Conservation (phyloP, 2,113 vertebrate species). For the Mirza zaza region DNA sequence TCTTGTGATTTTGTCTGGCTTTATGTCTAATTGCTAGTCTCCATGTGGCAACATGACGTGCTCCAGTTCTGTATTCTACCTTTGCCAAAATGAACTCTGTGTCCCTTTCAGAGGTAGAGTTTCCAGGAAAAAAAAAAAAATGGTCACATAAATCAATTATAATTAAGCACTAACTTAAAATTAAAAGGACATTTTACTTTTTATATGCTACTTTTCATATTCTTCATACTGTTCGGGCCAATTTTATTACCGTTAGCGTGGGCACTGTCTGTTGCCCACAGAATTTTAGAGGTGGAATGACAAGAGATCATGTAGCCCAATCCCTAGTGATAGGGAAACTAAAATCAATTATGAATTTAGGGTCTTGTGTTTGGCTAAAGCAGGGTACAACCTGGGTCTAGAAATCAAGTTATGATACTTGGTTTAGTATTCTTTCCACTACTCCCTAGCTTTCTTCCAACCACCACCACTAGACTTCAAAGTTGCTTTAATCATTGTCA, state of each 20-base stretch:
- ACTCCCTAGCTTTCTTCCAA: not conserved
- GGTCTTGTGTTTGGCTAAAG: not conserved
- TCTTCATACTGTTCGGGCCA: not conserved
- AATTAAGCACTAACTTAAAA: conserved; percentile 1
- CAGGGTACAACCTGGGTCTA: not conserved
- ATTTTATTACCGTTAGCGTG: not conserved
- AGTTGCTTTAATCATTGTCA: not conserved
- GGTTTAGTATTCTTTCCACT: not conserved
- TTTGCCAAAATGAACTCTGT: conserved; percentile 67
- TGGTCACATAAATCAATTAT: not conserved
- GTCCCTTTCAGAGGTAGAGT: not conserved
- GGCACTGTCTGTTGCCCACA: not conserved
- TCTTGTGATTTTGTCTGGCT: conserved; percentile 90
- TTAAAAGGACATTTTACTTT: conserved; percentile 27
- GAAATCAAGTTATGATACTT: not conserved
- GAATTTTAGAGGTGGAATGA: not conserved
- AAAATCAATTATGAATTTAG: not conserved
- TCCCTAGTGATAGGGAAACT: not conserved
- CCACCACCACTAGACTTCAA: not conserved
- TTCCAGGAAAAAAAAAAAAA: not conserved
- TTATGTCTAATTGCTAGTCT: conserved; percentile 89
- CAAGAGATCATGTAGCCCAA: not conserved
- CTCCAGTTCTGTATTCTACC: conserved; percentile 54
- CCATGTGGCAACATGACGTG: conserved; percentile 81
- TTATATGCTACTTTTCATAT: not conserved